Base-by-base conservation (phyloP, 2,113 vertebrate species). In the Alaudala cheleensis region DNA sequence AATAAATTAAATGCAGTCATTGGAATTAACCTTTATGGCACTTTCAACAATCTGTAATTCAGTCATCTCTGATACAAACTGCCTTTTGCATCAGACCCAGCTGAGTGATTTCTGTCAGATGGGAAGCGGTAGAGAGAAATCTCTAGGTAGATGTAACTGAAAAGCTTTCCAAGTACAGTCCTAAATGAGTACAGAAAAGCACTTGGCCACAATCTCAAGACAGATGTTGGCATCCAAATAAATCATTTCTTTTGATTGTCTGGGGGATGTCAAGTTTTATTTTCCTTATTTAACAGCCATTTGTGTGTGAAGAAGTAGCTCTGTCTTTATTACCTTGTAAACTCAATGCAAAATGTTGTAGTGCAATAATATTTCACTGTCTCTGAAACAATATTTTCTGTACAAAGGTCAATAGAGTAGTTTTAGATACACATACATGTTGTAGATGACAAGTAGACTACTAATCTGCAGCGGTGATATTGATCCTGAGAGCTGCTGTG, bases 51-150 rank as follows among this genome's bases (percentile, higher is more conserved):
- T 97, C 76, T 97, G 90, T 96, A 97, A 97, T 97, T 97, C 96
- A 97, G 72, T 97, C 97, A 87, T 92, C 90, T 87, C 58, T 94
- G 92, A 95, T 96, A 91, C 40, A 95, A 95, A 96, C 97, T 97
- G 96, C 94, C 96, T 96, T 98, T 96, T 96, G 95, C 96, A 97
- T 97, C 95, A 91, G 97, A 97, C 90, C 94, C 95, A 97, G 95
- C 90, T 97, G 97, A 98, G 96, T 95, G 95, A 97, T 98, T 97
- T 88, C 96, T 94, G 94, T 98, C 96, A 97, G 94, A 96, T 94
- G 85, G 90, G 93, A 97, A 96, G 95, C 69, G 39, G 90, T 92
- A 84, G 92, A 86, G 92, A 87, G 95, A 97, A 97, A 94, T 97
- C 94, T 96, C 96, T 97, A 80, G 95, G 94, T 97, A 95, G 96